These are phyloP conservation scores for Phaethornis superciliosus DNA, from an alignment of 2,113 vertebrate species.

Conservation along the genomic window DNA sequence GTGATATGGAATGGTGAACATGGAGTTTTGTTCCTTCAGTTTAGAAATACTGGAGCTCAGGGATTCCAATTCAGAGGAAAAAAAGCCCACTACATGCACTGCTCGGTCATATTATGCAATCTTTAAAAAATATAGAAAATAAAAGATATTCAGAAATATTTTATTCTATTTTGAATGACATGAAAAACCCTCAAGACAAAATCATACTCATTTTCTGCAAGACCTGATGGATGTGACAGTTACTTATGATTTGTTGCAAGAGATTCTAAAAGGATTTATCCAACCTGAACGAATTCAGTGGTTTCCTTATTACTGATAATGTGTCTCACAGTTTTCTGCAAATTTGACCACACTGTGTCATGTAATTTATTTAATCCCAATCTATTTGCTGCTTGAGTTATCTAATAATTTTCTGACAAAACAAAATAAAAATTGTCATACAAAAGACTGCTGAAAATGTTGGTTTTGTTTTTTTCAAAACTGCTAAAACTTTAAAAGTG, in stretches of 20 bases:
- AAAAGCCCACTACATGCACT: not conserved
- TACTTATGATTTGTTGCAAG: too few relatives aligned
- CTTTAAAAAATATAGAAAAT: not conserved
- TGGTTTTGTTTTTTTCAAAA: not conserved
- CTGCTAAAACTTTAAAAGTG: not conserved
- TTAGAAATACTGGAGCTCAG: not conserved
- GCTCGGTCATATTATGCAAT: not conserved
- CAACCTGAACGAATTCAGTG: too few relatives aligned
- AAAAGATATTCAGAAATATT: not conserved
- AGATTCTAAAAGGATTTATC: too few relatives aligned
- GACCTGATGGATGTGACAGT: not conserved
- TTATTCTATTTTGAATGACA: not conserved
- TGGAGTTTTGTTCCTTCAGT: not conserved
- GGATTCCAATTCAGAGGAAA: not conserved
- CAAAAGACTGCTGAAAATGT: not conserved
- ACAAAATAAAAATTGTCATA: not conserved
- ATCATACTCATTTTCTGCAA: not conserved
- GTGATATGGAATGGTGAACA: not conserved
- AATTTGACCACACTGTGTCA: not conserved
- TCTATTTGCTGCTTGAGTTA: not conserved
- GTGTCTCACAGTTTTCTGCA: not conserved
- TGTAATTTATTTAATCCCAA: not conserved
- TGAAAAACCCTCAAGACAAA: not conserved
- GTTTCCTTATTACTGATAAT: not conserved
- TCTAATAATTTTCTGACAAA: not conserved